phyloP scores from a whole-genome alignment of 2,888 invertebrate genomes.

The Drosophila pseudotalamancana region DNA sequence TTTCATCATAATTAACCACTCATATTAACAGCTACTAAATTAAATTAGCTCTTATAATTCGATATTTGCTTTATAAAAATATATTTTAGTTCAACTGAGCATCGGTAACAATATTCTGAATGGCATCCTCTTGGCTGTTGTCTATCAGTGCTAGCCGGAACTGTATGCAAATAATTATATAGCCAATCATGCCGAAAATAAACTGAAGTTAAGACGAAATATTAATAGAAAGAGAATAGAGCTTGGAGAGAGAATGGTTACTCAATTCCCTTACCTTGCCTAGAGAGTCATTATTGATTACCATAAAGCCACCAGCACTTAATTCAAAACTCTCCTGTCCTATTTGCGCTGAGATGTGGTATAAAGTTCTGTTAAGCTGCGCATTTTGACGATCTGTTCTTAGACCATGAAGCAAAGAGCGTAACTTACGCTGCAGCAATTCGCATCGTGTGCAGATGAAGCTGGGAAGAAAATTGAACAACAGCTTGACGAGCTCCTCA shows the following conservation, averaged over 20 bases:
- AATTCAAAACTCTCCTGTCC: conserved; percentile 66
- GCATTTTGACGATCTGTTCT: conserved; percentile 49
- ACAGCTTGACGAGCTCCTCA: conserved; percentile 51
- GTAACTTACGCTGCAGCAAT: conserved; percentile 45
- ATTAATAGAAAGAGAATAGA: not conserved
- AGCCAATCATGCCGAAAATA: conserved; percentile 66
- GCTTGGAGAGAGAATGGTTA: no score
- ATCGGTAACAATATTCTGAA: not conserved
- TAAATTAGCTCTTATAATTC: conserved; percentile 19
- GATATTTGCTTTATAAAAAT: no score
- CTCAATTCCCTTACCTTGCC: conserved; percentile 59
- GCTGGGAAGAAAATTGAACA: conserved; percentile 51
- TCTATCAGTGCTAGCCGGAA: conserved; percentile 61
- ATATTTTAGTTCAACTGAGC: not conserved
- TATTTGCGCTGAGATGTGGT: conserved; percentile 59
- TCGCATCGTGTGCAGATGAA: conserved; percentile 68
- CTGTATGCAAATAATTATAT: conserved; percentile 78
- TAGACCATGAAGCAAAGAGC: conserved; percentile 36
- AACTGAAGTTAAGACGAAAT: conserved; percentile 54
- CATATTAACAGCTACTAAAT: no score
- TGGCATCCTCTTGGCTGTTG: conserved; percentile 9
- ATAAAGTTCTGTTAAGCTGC: conserved; percentile 47
- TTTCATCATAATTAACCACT: no score
- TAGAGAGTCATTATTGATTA: conserved; percentile 60
- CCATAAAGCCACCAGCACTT: conserved; percentile 70